A percentile compares a stretch with the other conserved stretches of the same genome.
Evolutionary conservation across 2,113 vertebrate species (phyloP).

Genomic region (Mormoops blainvillei): DNA sequence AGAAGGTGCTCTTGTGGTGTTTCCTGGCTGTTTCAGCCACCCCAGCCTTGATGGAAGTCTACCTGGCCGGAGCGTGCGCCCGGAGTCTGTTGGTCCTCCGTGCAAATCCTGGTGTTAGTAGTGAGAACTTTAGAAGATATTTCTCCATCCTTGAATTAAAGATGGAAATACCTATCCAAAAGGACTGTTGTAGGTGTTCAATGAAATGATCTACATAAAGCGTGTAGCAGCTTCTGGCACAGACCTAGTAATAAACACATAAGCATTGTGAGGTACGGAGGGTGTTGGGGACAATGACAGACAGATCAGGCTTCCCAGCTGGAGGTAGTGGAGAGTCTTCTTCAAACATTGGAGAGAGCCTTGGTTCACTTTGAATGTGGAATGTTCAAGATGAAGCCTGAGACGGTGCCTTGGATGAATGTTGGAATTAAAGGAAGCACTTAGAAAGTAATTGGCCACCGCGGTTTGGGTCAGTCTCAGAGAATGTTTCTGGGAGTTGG

Average conservation of each 20-base stretch:
- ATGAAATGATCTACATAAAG: not conserved
- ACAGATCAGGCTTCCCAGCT: not conserved
- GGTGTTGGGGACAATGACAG: rapidly evolving
- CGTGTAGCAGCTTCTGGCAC: not conserved
- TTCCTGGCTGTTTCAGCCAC: not conserved
- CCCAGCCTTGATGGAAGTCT: not conserved
- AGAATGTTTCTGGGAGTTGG: not conserved
- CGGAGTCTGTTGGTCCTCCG: too few species aligned
- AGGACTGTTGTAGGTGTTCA: not conserved
- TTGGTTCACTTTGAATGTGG: not conserved
- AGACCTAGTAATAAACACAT: not conserved
- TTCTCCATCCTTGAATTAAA: not conserved
- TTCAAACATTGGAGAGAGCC: not conserved
- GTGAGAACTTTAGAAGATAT: not conserved
- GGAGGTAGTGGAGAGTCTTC: not conserved
- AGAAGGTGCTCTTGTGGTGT: not conserved
- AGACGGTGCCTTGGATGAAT: not conserved
- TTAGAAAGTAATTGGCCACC: not conserved
- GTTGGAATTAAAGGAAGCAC: not conserved
- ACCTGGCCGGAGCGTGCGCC: not conserved
- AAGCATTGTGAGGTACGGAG: too few species aligned
- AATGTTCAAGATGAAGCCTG: not conserved
- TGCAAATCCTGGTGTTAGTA: too few species aligned
- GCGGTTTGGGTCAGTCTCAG: not conserved
- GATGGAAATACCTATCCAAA: not conserved